Evolutionary conservation across 2,888 invertebrate genomes (phyloP), one percentile per base, ranked within the genome.

Genomic region (Anorthoa munda): DNA sequence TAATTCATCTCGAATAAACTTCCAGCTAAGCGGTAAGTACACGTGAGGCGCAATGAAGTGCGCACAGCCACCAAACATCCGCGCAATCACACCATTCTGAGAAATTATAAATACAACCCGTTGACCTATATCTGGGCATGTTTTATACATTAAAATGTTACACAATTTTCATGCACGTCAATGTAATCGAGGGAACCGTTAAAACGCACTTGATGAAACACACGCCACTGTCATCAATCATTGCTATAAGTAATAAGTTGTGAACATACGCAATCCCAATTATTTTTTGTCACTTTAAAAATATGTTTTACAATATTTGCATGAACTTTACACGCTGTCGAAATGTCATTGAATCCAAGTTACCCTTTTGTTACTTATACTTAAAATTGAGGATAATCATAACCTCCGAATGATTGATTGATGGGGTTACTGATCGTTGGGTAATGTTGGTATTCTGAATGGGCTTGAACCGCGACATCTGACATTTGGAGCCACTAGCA

Each of bases 51-150:
- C 85, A 90, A 90, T 86, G 81, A 89, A 92, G 91, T 92, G 89
- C 82, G 85, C 81, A 82, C 84, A 89, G 88, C 86, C 88, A 86
- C 87, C 91, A 94, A 95, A 95, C 94, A 95, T 94, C 95, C 94
- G 93, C 82, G 91, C 92, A 92, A 92, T 92, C 93, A 89, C 89
- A 91, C 89, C 89, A 91, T 95, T 95, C 95, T 87, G 86, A 92
- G 95, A 94, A 95, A 93, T 94, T 93, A 93, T 93, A 94, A 93
- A 93, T 91, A 92, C 90, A 91, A 88, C 91, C 89, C 89, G 87
- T 83, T 94, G 94, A 94, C 96, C 95, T 92, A 95, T 94, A 93
- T 95, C 84, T 87, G 86, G 88, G 81, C 88, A 86, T 92, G 93
- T 93, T 94, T 92, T 91, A 90, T 89, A 91, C 92, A 93, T 94